Conservation (phyloP, 2,113 vertebrate genomes). For the Corydoras maculifer region DNA sequence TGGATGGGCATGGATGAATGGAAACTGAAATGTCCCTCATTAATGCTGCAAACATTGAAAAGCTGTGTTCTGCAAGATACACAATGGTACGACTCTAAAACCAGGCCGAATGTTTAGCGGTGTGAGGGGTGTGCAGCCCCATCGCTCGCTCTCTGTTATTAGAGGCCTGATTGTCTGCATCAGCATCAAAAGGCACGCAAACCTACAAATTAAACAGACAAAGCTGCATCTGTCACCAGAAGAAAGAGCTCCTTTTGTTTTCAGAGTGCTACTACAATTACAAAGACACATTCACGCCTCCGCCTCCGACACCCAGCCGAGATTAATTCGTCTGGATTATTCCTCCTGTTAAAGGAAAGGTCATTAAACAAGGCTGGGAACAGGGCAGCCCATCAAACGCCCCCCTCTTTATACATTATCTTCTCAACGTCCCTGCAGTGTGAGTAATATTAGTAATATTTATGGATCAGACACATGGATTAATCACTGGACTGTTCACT, state of each 20-base stretch:
- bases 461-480: no score
- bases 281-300: conserved; percentile 1
- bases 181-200: conserved; percentile 21
- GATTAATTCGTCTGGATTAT: no score
- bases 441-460: no score
- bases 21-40: no score
- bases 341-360: no score
- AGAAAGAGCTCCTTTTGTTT: conserved; percentile 19
- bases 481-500: no score
- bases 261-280: conserved; percentile 5
- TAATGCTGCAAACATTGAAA: no score
- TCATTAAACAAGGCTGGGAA: no score
- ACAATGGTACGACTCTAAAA: conserved; percentile 6
- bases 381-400: no score
- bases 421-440: no score
- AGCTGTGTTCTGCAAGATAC: neutral
- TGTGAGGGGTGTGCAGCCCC: conserved; percentile 16
- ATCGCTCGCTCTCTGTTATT: conserved; percentile 33
- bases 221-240: conserved; percentile 1
- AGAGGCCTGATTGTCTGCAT: conserved; percentile 33
- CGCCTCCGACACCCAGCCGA: neutral
- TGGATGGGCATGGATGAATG: no score
- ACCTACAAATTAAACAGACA: conserved; percentile 44
- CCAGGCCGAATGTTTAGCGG: conserved; percentile 6
- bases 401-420: no score